Percentiles rank a stretch among this genome's conserved stretches.
phyloP scores from a whole-genome alignment of 2,888 invertebrate genomes.

The Tiliacea citrago region DNA sequence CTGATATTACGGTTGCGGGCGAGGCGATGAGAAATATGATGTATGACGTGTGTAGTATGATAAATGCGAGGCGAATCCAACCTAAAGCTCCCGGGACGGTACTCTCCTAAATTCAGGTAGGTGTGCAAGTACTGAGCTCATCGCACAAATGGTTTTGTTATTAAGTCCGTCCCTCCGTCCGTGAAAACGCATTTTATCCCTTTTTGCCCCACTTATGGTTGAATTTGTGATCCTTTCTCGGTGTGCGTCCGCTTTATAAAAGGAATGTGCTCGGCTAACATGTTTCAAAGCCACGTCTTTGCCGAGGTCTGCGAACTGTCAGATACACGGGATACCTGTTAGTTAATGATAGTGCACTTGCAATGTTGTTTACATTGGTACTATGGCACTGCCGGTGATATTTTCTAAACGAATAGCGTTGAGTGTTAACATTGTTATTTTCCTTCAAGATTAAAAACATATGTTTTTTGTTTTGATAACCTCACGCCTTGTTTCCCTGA shows the following conservation, averaged over 20 bases:
- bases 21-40: constrained; percentile 48
- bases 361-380: constrained; percentile 35
- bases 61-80: constrained; percentile 51
- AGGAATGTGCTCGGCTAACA: constrained; percentile 41
- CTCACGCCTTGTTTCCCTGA: too few relatives aligned
- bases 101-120: constrained; percentile 46
- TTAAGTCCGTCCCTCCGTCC: constrained; percentile 35
- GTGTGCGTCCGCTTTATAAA: constrained; percentile 37
- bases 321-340: constrained; percentile 38
- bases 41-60: constrained; percentile 46
- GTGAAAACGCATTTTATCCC: constrained; percentile 58
- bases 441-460: background rate
- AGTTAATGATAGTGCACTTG: constrained; percentile 51
- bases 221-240: constrained; percentile 45
- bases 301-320: constrained; percentile 25
- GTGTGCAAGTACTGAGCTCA: constrained; percentile 47
- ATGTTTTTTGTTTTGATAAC: background rate
- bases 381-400: background rate
- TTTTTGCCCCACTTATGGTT: constrained; percentile 45
- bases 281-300: constrained; percentile 43
- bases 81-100: constrained; percentile 38
- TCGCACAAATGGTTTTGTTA: constrained; percentile 55
- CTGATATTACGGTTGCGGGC: constrained; percentile 22
- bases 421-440: background rate
- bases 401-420: background rate